Conservation (phyloP, 2,797 vertebrate genomes). For the Sebastes alutus region DNA sequence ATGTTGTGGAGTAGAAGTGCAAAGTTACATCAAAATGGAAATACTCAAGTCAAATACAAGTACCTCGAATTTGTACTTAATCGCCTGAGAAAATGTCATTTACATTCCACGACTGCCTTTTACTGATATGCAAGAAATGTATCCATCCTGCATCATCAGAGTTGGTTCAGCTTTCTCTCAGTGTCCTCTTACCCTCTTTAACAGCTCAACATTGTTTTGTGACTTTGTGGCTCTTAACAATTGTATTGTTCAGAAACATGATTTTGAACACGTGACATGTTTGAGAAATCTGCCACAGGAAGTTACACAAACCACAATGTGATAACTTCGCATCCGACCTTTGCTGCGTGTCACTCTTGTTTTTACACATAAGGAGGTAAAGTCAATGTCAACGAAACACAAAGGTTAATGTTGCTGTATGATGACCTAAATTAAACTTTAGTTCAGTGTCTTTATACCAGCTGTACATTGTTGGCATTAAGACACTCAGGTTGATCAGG, state of each 20-base stretch:
- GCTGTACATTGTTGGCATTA: neutral
- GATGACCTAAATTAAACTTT: neutral
- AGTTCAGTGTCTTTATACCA: neutral
- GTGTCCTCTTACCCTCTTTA: too few species aligned
- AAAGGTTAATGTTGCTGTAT: neutral
- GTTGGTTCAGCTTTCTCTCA: neutral
- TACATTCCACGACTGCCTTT: neutral
- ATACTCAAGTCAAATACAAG: too few species aligned
- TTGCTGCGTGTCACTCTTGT: neutral
- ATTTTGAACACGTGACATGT: neutral
- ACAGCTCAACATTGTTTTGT: too few species aligned
- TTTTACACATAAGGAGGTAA: neutral
- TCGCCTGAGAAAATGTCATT: neutral
- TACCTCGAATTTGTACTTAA: too few species aligned
- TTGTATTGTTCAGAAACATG: neutral
- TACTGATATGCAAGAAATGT: neutral
- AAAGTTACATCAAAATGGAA: too few species aligned
- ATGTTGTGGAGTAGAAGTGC: neutral
- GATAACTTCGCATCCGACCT: neutral
- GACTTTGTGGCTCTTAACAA: too few species aligned
- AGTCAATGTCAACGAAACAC: neutral
- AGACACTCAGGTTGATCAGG: neutral
- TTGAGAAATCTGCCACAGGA: neutral
- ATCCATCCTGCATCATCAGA: neutral
- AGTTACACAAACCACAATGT: neutral